Percentiles rank a stretch among this genome's conserved stretches.
These are phyloP conservation scores for Eledona agricola DNA, from an alignment of 2,888 invertebrate genomes.

Conservation along the genomic window DNA sequence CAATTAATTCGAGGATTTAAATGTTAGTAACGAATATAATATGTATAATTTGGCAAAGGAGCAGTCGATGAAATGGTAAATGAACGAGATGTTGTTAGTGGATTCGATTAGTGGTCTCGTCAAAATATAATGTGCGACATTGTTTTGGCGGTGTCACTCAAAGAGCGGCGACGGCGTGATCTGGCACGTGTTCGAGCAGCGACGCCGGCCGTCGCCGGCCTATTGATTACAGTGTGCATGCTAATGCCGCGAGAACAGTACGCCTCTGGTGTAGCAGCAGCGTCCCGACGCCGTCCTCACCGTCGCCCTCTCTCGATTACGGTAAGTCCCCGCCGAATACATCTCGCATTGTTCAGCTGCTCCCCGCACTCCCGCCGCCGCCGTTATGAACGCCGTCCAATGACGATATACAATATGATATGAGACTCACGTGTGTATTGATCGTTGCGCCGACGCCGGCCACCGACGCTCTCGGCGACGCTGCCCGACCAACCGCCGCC, in stretches of 20 bases:
- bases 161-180: conserved; percentile 50
- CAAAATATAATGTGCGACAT: conserved; percentile 10
- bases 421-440: conserved; percentile 60
- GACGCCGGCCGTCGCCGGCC: conserved; percentile 45
- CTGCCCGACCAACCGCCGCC: conserved; percentile 66
- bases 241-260: conserved; percentile 57
- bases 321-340: conserved; percentile 38
- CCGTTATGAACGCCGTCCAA: conserved; percentile 58
- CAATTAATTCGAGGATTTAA: too few relatives aligned
- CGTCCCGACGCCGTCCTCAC: conserved; percentile 30
- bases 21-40: too few relatives aligned
- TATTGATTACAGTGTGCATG: conserved; percentile 60
- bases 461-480: conserved; percentile 57
- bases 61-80: too few relatives aligned
- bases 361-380: conserved; percentile 34
- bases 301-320: conserved; percentile 24
- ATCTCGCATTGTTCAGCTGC: conserved; percentile 37
- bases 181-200: conserved; percentile 47
- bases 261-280: conserved; percentile 41
- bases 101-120: too few relatives aligned
- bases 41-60: too few relatives aligned
- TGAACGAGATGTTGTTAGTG: too few relatives aligned
- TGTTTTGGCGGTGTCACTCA: conserved; percentile 38
- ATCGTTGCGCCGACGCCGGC: conserved; percentile 57
- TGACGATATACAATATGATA: conserved; percentile 62